Evolutionary conservation across 2,888 invertebrate species (phyloP), one percentile per base, ranked within the genome.

Genomic region (Autographa gamma): DNA sequence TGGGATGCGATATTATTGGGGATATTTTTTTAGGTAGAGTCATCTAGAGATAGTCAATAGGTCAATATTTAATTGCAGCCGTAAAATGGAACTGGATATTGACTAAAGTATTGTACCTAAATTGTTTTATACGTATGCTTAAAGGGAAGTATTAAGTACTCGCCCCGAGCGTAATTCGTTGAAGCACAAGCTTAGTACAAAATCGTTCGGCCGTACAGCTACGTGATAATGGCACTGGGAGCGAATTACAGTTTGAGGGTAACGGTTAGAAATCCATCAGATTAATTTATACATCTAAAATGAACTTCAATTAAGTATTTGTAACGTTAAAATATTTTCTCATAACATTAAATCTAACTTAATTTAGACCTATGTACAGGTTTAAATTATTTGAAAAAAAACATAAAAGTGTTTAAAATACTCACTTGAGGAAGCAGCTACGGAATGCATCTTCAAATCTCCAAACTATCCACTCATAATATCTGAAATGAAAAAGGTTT

Each of bases 391-490:
- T 25, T 25, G n/a, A 25, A 25, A 25, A 19, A 18, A 41, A 4
- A n/a, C 18, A 54, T 19, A 41, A 25, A 41, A 9, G 14, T 34
- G 13, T 48, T 5, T 25, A 59, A 60, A 56, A 32, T 73, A 90
- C 93, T 91, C 82, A 93, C 93, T 93, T 48, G 93, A 92, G 8
- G 93, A 91, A 34, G 92, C 85, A 31, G 91, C 86, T 73, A 90
- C 80, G 7, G 90, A 86, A 69, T 91, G 90, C 90, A 92, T 91
- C 63, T 90, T 89, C 88, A 89, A 11, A 64, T 82, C 38, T 66
- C n/a, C 9, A 14, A 14, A 25, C 48, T 81, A 67, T 62, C 69
- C 66, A 63, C 59, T 61, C 76, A 82, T 83, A 63, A 63, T 78
- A 71, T 73, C 90, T 90, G 88, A 19, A 90, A 88, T 80, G 63